Evolutionary conservation across 1,140 invertebrate species (phyloP), one percentile per base, ranked within the genome.

Genomic region (Hycleus cichorii): DNA sequence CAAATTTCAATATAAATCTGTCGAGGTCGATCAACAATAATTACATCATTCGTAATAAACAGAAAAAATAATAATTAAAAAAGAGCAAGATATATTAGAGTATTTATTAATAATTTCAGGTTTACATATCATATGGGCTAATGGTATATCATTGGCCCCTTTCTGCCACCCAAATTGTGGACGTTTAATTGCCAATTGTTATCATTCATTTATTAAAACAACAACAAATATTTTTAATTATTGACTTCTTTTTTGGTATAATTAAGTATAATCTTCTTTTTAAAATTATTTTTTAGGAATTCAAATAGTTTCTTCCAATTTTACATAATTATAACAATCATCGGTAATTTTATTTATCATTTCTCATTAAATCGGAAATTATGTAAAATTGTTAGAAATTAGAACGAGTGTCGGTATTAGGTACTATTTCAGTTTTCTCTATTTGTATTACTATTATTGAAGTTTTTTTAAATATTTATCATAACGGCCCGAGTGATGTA

Each of bases 141-240:
- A 49, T 53, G 70, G 67, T 52, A 59, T 67, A 52, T 59, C 64
- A 64, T 62, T 72, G 68, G 65, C 64, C 64, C 65, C 69, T 64
- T 65, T 69, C 58, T 71, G 68, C 69, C 70, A 69, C 66, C 71
- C 71, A 57, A 62, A 72, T 63, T 72, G 71, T 59, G 68, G 70
- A 60, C 61, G 63, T 55, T 63, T 70, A 62, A 60, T 62, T 51
- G 56, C 63, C 47, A 49, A 45, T 62, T 66, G 71, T 49, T 60
- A 65, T 62, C 62, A 76, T 62, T 58, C 76, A 66, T 63, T 77
- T 38, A 49, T 64, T 56, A 62, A 68, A 48, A 47, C 54, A 47
- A 47, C 64, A 18, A 57, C 57, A 39, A 56, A 51, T 38, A 4
- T 49, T 7, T 61, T 65, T 55, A 39, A 43, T 25, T 55, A 55